Base-by-base conservation (phyloP, 2,888 invertebrate genomes). In the Rotaria macrura region DNA sequence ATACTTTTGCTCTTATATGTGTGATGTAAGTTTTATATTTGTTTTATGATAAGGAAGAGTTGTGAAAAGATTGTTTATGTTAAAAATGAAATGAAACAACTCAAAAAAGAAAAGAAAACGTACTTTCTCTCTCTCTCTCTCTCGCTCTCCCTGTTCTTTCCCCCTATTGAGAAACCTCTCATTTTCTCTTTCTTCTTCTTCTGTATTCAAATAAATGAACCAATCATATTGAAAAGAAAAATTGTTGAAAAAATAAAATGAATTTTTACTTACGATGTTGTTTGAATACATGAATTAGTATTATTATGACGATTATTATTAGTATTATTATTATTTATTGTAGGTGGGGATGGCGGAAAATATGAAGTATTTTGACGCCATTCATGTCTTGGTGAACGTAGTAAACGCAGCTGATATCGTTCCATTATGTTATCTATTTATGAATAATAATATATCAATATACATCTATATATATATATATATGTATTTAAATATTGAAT, bases 1-100 rank as follows among this genome's bases (percentile, higher is more conserved):
- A 34, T 34, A 17, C 34, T 65, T 49, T 65, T 29, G 65, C n/a
- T 34, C 34, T 9, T 20, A 7, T 65, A 34, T 34, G 25, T 65
- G 65, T 65, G 65, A 65, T 65, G 65, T 65, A 65, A 65, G 65
- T 65, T 65, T 17, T 17, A 20, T 65, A 20, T 65, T 65, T 65
- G 65, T 65, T 65, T 65, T 34, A 65, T 65, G 65, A 65, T 65
- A 65, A 65, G 65, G 65, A 65, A 65, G 65, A 34, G 65, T 65
- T 65, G 29, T 65, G 65, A 65, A 65, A 57, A 65, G 65, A 65
- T 65, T 65, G 65, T 65, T 65, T 65, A 65, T 65, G 65, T 65
- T 65, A 34, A 65, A 65, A 65, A 65, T 38, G 65, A 38, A 65
- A 17, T 65, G 29, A 17, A 65, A 52, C 52, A 23, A 52, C 52